Evolutionary conservation across 37 sponge, comb jelly and placozoan genomes (phyloP), one percentile per base, ranked within the genome.

Genomic region (Oopsacas minuta): DNA sequence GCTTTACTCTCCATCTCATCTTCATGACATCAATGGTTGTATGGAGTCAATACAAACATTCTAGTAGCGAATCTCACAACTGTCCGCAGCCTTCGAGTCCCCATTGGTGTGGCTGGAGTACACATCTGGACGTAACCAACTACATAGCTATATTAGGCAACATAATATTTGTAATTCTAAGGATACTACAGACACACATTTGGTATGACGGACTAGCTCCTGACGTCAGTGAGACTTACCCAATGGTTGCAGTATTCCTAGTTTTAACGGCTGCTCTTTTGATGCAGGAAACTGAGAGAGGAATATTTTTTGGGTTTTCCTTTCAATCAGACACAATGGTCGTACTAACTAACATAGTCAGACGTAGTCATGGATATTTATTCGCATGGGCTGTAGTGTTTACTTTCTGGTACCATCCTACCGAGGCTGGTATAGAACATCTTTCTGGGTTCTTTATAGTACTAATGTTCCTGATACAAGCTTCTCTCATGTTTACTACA

Each of bases 351-450:
- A 61, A 61, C 30, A 61, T 61, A 7, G 75, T 34, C 1, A 10
- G 75, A n/a, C 7, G 75, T 3, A 32, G 22, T 34, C 75, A 61
- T n/a, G 17, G 17, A 5, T 61, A 20, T 12, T 25, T 61, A 61
- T 20, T 61, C 22, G 30, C 17, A 5, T 25, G 28, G 75, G 20
- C 7, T 10, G 1, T 61, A 5, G 75, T 61, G 28, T 61, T 61
- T 34, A 61, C 75, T 25, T 61, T 61, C 75, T 61, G 75, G 75
- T 61, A 61, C 75, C 75, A 61, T 12, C 75, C 75, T 3, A 61
- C 22, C 1, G 75, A 61, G 22, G 75, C 32, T n/a, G 75, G 75
- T 7, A 20, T 3, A 5, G 1, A 25, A 3, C 75, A 61, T 34
- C 7, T 10, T 3, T 3, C 28, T 3, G 75, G 75, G 22, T 61